phyloP scores from a whole-genome alignment of 2,797 vertebrate genomes.

The Brachyrhaphis roseni region DNA sequence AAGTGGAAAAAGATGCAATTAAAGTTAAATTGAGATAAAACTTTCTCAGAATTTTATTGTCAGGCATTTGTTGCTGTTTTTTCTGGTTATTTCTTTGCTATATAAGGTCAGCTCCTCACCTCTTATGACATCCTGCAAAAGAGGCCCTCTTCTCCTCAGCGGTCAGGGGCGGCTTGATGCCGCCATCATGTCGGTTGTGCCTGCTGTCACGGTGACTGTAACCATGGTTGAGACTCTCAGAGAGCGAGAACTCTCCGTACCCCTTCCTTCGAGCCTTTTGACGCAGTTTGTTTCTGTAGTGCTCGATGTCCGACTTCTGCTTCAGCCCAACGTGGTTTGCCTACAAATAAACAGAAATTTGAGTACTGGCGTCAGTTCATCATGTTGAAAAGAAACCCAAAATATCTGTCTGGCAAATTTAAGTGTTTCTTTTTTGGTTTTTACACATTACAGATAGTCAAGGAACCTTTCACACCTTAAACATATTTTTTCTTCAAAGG shows the following conservation, averaged over 20 bases:
- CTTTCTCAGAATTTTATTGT: neutral
- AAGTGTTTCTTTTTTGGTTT: neutral
- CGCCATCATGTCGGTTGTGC: conserved; percentile 61
- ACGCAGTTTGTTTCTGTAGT: conserved; percentile 96
- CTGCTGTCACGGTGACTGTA: conserved; percentile 74
- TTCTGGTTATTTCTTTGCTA: neutral
- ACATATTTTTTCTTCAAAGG: conserved; percentile 28
- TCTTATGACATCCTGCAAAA: conserved; percentile 78
- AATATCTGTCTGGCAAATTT: neutral
- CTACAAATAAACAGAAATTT: conserved; percentile 65
- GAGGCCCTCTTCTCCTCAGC: conserved; percentile 80
- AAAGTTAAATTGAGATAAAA: neutral
- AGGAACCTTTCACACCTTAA: neutral
- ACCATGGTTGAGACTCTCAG: conserved; percentile 79
- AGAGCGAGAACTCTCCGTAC: conserved; percentile 91
- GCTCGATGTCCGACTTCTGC: conserved; percentile 98
- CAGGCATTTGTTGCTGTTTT: neutral
- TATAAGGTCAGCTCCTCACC: conserved; percentile 41
- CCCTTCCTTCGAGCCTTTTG: conserved; percentile 95
- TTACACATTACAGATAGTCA: neutral
- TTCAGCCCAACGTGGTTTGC: conserved; percentile 91
- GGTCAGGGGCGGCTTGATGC: conserved; percentile 73
- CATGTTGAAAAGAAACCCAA: neutral
- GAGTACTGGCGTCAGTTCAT: neutral
- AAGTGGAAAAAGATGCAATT: neutral